Evolutionary conservation across 2,113 vertebrate species (phyloP).

Genomic region (Aleadryas rufinucha): DNA sequence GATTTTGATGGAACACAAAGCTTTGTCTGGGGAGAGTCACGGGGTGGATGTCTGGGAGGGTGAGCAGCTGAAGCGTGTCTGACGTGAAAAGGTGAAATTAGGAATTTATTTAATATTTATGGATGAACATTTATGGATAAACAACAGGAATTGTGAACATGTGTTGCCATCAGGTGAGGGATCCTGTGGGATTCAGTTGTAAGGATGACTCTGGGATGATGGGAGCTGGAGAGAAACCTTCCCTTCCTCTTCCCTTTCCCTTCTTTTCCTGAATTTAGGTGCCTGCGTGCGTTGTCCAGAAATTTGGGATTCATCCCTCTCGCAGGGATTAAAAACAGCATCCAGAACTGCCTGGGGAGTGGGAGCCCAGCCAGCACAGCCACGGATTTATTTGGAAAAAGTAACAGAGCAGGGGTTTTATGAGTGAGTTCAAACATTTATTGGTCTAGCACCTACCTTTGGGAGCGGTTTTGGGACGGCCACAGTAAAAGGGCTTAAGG

Average conservation of each 20-base stretch:
- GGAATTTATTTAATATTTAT: not conserved
- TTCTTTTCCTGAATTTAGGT: not conserved
- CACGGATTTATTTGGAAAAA: conserved; percentile 35
- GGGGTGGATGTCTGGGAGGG: not conserved
- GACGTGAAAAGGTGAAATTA: not conserved
- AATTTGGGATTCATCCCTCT: not conserved
- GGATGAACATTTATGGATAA: not conserved
- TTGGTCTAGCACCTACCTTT: not conserved
- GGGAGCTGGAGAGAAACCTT: not conserved
- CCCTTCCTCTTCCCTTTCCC: not conserved
- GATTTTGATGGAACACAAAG: not conserved
- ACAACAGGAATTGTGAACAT: not conserved
- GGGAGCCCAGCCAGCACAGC: not conserved
- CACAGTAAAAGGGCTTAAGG: not conserved
- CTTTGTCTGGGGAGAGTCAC: not conserved
- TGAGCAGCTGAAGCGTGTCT: not conserved
- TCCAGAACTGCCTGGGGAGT: not conserved
- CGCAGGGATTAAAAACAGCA: not conserved
- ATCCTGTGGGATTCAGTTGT: not conserved
- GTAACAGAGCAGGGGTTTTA: not conserved
- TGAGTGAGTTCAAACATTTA: not conserved
- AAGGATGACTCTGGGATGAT: rapidly evolving
- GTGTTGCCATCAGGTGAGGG: not conserved
- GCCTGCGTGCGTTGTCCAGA: rapidly evolving
- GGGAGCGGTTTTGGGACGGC: not conserved